Evolutionary conservation across 2,113 vertebrate species (phyloP).

Genomic region (Mystacornis crossleyi): DNA sequence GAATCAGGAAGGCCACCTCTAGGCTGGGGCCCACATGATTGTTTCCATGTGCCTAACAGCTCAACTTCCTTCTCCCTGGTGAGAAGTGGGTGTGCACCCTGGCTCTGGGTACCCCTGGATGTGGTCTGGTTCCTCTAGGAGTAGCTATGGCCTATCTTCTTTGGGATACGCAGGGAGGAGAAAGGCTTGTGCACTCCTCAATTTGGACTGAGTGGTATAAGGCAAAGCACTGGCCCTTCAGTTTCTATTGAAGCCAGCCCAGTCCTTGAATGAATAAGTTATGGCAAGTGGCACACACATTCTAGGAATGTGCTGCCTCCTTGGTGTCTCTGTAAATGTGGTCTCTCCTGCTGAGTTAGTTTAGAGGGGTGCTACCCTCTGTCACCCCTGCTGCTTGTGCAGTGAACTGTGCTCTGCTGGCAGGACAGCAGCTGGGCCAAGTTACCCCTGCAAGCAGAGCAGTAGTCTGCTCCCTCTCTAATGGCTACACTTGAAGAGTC

Average conservation of each 20-base stretch:
- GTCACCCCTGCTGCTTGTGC: not conserved
- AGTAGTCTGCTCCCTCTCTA: not conserved
- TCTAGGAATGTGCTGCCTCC: not conserved
- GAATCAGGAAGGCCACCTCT: rapidly evolving
- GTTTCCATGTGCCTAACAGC: not conserved
- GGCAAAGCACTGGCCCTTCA: not conserved
- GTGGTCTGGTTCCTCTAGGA: not conserved
- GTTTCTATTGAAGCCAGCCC: not conserved
- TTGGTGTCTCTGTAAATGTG: rapidly evolving
- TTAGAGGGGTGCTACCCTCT: not conserved
- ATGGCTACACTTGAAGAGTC: rapidly evolving
- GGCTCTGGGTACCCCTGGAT: not conserved
- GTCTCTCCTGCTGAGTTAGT: not conserved
- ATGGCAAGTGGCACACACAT: rapidly evolving
- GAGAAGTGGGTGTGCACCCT: rapidly evolving
- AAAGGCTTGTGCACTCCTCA: rapidly evolving
- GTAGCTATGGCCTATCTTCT: not conserved
- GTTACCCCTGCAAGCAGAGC: not conserved
- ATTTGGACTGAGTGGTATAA: not conserved
- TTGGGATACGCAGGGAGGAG: rapidly evolving
- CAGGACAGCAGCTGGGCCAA: not conserved
- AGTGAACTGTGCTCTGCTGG: rapidly evolving
- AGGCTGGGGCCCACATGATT: not conserved
- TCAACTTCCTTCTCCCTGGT: not conserved
- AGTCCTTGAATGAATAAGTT: not conserved